Evolutionary conservation across 2,888 invertebrate genomes (phyloP), one percentile per base, ranked within the genome.

Genomic region (Drosophila imparisetae): DNA sequence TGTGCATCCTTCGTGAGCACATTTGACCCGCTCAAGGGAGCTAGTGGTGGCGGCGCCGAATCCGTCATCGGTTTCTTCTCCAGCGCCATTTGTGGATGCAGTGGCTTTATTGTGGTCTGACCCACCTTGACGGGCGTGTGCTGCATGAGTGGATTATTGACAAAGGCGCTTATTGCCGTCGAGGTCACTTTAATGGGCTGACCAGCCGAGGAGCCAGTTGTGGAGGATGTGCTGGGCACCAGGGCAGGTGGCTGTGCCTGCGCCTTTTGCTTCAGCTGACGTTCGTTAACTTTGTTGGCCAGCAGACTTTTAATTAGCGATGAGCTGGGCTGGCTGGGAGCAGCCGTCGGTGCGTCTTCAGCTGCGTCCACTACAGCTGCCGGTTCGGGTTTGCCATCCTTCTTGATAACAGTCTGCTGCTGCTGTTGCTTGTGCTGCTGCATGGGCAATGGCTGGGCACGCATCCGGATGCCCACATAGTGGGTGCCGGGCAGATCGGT

Each of bases 271-370:
- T 94, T 94, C 73, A 95, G 95, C 87, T 96, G 96, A 2, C 96
- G 94, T 83, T 96, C 96, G 1, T 92, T 93, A 94, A 98, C 98
- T 96, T 98, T 98, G 93, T 97, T 98, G 88, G 98, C 98, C 93
- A 98, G 94, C 82, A 98, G 95, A 94, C 97, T 98, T 94, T 98
- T 98, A 92, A 98, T 98, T 86, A 98, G 95, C 71, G 97, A 97
- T 61, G 97, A 96, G 95, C 90, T 70, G 76, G 90, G 80, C 79
- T 45, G 45, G 15, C 45, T 45, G 8, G 91, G 59, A 78, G 83
- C 66, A 72, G 91, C 5, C 7, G 55, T 36, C 4, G 59, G 6
- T 4, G 48, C 2, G 21, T 57, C 57, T 0, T 66, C 66, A 24
- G 68, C 70, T 1, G 50, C 36, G 5, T 55, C 11, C 27, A 72